Evolutionary conservation across 1,140 invertebrate species (phyloP), one percentile per base, ranked within the genome.

Genomic region (Scylla paramamosain): DNA sequence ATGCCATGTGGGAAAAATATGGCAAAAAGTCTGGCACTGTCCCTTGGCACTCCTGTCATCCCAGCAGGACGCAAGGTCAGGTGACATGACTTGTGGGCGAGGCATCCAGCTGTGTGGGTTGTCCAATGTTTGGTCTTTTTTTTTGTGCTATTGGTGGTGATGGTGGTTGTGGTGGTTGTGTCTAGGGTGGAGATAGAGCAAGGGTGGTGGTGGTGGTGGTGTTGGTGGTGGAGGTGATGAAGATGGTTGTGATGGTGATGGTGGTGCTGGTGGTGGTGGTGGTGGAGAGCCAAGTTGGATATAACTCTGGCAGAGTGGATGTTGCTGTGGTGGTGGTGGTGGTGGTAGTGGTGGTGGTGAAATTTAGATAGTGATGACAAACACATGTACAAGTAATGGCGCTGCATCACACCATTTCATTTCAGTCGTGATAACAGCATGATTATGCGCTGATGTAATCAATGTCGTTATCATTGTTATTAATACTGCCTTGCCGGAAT

Each of bases 241-340:
- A n/a, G 67, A 20, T 77, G 8, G 67, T n/a, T 0, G 25, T n/a
- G 67, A 20, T n/a, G 67, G n/a, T 77, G 67, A 8, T 77, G 67
- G 20, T 77, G 67, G 59, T 67, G 20, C 3, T 3, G 59, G 25
- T 77, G 67, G 67, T 77, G 67, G 25, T 77, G 25, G 67, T 77
- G 25, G 67, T 77, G 67, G 20, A n/a, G 67, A 25, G 67, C 67
- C 67, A 77, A n/a, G 67, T 8, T 77, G 67, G n/a, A 77, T 77
- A 77, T 77, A 77, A 25, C n/a, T 77, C 67, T 77, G 67, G 67
- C 67, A 77, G 25, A n/a, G 20, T 77, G 67, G 20, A 20, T 77
- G 67, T 77, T 77, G 67, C 67, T 77, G 67, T 77, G 67, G 67
- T 77, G 67, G 67, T 77, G 67, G n/a, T 77, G 67, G 20, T 59